Base-by-base conservation (phyloP, 2,797 vertebrate genomes). In the Lates japonicus region DNA sequence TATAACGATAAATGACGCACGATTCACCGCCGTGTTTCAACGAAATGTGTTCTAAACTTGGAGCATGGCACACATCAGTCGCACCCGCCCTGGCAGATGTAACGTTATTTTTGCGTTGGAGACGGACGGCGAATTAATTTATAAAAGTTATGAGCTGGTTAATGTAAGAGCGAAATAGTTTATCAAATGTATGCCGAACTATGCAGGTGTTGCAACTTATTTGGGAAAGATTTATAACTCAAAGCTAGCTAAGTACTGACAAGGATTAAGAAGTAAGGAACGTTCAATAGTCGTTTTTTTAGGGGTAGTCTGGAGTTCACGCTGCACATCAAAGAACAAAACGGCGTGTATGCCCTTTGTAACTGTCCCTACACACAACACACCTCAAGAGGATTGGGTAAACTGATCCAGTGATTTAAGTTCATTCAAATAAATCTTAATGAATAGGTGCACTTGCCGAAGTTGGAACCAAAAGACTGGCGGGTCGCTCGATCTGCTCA, bases 401-500 rank as follows among this genome's bases (percentile, higher is more conserved):
- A 49, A 33, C 41, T 20, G 52, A n/a, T 20, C 19, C 7, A 29
- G 48, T 10, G 11, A 1, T 51, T 60, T 29, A 13, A 33, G 57
- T 64, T 37, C 1, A 19, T 39, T 13, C 25, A 6, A 33, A 39
- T 19, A 4, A 60, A 79, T 13, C 0, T 1, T 1, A 76, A 55
- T 13, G 0, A 17, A 73, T 0, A 5, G 67, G 31, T 79, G 8
- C 92, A 95, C 97, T 97, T 95, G 94, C 97, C 96, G 95, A 96
- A 94, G 93, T 96, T 85, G 97, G 96, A 69, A 96, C 94, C 90
- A 93, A 93, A 31, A 97, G 95, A 93, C 94, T 95, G 94, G 92
- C 95, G 67, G 96, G 96, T 93, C 96, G 95, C 93, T 97, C 96
- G 81, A 94, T 93, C 91, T 94, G 95, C 92, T 96, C 94, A 73